phyloP scores from a whole-genome alignment of 1,140 invertebrate genomes.

The Pararge aegeria region DNA sequence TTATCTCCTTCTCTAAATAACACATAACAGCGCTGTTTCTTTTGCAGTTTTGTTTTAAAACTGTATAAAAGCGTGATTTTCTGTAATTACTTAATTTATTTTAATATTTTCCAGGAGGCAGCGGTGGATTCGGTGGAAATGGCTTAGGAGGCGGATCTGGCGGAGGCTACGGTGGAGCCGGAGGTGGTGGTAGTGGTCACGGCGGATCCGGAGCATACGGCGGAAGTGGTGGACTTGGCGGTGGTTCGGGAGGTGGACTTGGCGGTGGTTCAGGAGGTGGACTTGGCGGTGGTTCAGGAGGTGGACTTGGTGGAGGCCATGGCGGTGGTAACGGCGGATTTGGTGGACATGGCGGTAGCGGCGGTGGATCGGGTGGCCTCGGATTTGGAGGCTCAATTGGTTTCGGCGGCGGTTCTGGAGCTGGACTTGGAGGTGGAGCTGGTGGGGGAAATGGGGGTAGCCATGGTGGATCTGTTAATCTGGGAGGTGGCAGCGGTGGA shows the following conservation, averaged over 20 bases:
- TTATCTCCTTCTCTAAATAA: too few relatives aligned
- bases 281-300: conserved; percentile 20
- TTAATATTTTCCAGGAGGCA: conserved; percentile 4
- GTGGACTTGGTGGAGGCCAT: conserved; percentile 23
- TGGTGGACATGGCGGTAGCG: conserved; percentile 24
- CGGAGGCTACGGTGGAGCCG: too few relatives aligned
- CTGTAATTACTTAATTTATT: too few relatives aligned
- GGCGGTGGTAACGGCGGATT: conserved; percentile 29
- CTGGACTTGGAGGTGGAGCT: conserved; percentile 33
- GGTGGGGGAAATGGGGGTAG: conserved; percentile 23
- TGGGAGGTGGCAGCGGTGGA: conserved; percentile 26
- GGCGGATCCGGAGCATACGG: conserved; percentile 27
- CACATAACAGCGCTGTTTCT: too few relatives aligned
- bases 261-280: conserved; percentile 17
- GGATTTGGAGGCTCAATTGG: conserved; percentile 11
- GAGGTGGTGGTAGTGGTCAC: conserved; percentile 17
- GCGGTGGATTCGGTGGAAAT: conserved; percentile 4
- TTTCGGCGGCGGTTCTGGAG: conserved; percentile 24
- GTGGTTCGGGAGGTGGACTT: conserved; percentile 16
- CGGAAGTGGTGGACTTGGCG: neutral
- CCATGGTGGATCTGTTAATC: conserved; percentile 25
- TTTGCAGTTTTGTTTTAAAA: too few relatives aligned
- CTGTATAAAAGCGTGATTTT: too few relatives aligned
- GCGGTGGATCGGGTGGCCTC: conserved; percentile 18
- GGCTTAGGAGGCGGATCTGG: conserved; percentile 26